Evolutionary conservation across 30 jellyfish, hydroid and myxozoan genomes (phyloP).

Genomic region (Hydractinia echinata): DNA sequence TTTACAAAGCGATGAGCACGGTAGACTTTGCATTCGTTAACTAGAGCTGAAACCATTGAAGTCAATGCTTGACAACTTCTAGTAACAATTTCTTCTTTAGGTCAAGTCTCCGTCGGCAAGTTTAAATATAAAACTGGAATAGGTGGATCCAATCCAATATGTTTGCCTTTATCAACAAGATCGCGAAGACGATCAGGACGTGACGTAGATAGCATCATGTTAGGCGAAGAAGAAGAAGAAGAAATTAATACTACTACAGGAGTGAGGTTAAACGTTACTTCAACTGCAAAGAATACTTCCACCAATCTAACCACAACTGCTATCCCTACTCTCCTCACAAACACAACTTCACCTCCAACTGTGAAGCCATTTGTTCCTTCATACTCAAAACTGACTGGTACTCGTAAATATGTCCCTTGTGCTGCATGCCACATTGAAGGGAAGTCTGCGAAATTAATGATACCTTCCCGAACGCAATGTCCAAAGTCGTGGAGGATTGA

Average conservation of each 20-base stretch:
- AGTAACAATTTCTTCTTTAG: neutral
- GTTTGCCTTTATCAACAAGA: conserved; percentile 15
- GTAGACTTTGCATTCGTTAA: too few species aligned
- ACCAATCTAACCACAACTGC: conserved; percentile 4
- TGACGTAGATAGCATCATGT: neutral
- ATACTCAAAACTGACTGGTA: conserved; percentile 28
- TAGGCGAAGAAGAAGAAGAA: neutral
- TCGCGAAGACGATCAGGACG: neutral
- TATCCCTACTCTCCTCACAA: neutral
- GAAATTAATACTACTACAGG: neutral
- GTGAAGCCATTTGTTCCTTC: neutral
- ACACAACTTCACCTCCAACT: neutral
- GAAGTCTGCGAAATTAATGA: conserved; percentile 17
- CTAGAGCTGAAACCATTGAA: too few species aligned
- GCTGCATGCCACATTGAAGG: conserved; percentile 32
- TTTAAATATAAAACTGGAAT: neutral
- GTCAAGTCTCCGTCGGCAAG: conserved; percentile 1
- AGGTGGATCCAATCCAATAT: conserved; percentile 23
- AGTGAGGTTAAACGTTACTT: neutral
- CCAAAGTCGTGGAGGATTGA: conserved; percentile 31
- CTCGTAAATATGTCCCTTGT: conserved; percentile 50
- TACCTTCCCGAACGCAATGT: conserved; percentile 28
- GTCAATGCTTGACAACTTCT: neutral
- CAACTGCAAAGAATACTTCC: neutral
- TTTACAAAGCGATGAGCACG: too few species aligned